Percentiles rank a stretch among this genome's conserved stretches.
These are phyloP conservation scores for Diplodus puntazzo DNA, from an alignment of 2,797 vertebrate species.

Conservation along the genomic window DNA sequence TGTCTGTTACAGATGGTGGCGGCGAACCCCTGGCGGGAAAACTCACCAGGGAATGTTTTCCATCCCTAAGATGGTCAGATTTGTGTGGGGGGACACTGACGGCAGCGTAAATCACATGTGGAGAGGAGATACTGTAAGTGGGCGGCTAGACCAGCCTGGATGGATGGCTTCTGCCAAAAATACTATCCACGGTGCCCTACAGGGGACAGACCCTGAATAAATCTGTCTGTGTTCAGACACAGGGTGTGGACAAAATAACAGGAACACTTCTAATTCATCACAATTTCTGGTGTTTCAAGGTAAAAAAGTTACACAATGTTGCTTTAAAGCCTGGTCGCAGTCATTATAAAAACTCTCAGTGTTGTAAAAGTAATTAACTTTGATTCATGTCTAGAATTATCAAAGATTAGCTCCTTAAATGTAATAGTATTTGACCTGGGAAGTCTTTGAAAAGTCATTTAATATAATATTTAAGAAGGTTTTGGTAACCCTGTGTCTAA, in stretches of 20 bases:
- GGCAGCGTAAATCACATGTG: constrained; percentile 72
- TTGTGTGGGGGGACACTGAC: constrained; percentile 74
- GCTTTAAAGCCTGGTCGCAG: too few relatives aligned
- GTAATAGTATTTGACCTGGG: too few relatives aligned
- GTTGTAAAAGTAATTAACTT: too few relatives aligned
- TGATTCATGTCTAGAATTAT: too few relatives aligned
- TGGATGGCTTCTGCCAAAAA: constrained; percentile 50
- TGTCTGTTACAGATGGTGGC: constrained; percentile 70
- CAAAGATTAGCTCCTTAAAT: too few relatives aligned
- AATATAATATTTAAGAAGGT: too few relatives aligned
- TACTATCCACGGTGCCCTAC: constrained; percentile 49
- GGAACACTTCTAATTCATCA: constrained; percentile 4
- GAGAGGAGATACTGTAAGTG: constrained; percentile 64
- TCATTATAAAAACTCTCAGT: too few relatives aligned
- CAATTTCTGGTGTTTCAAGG: neutral
- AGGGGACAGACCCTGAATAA: constrained; percentile 51
- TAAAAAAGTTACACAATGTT: too few relatives aligned
- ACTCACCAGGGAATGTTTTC: constrained; percentile 81
- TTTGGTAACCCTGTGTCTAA: neutral
- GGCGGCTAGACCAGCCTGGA: constrained; percentile 63
- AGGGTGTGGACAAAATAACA: constrained; percentile 37
- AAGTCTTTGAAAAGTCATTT: too few relatives aligned
- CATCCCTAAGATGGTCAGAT: constrained; percentile 86
- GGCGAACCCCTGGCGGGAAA: constrained; percentile 63
- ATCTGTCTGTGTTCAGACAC: constrained; percentile 37